A percentile compares a stretch with the other conserved stretches of the same genome.
Conservation (phyloP, 2,113 vertebrate genomes). For the Syngnathus floridae region DNA sequence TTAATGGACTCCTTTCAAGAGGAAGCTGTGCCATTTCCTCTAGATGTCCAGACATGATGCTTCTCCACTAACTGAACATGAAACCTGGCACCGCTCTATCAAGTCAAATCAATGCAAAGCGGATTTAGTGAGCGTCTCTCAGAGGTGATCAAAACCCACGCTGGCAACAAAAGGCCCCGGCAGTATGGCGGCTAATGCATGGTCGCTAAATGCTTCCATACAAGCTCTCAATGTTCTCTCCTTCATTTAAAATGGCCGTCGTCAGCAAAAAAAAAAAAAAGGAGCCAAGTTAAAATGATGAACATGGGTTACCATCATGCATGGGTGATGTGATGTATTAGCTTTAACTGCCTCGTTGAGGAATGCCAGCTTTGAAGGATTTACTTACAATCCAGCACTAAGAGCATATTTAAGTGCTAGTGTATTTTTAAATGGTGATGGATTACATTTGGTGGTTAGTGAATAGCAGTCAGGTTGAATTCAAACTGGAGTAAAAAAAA, state of each 20-base stretch:
- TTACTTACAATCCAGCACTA: neutral
- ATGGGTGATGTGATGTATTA: conserved; percentile 3
- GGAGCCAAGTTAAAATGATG: conserved; percentile 11
- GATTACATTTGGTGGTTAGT: neutral
- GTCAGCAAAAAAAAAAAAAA: conserved; percentile 22
- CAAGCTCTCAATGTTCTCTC: conserved; percentile 9
- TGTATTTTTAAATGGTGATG: neutral
- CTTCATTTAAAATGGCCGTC: conserved; percentile 17
- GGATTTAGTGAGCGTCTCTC: conserved; percentile 35
- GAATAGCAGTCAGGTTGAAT: neutral
- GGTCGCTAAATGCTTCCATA: conserved; percentile 22
- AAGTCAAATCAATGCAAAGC: conserved; percentile 55
- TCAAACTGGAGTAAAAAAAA: neutral
- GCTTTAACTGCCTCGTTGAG: neutral
- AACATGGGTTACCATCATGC: conserved; percentile 15
- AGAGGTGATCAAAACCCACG: conserved; percentile 29
- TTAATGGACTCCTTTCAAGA: conserved; percentile 37
- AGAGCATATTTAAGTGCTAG: neutral
- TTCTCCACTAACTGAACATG: conserved; percentile 32
- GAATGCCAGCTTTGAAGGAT: neutral
- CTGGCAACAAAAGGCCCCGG: conserved; percentile 31
- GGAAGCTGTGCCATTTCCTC: conserved; percentile 30
- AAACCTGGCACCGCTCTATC: conserved; percentile 28
- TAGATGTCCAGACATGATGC: conserved; percentile 30
- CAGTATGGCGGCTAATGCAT: conserved; percentile 37